Percentiles rank a stretch among this genome's conserved stretches.
phyloP scores from a whole-genome alignment of 2,113 vertebrate species.

The Recurvirostra avosetta region DNA sequence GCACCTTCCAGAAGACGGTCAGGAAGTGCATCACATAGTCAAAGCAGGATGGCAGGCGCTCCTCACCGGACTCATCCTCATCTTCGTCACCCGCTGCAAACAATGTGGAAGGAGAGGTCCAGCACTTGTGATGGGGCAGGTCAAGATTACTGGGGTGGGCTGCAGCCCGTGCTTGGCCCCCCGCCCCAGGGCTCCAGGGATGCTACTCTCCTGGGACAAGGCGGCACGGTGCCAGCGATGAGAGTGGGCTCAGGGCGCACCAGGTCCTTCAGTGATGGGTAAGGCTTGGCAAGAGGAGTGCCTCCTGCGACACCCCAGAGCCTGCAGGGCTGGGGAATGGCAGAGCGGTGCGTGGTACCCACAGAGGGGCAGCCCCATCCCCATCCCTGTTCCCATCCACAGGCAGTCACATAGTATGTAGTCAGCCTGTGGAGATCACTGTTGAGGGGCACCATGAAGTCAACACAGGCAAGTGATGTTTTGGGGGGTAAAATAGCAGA shows the following conservation, averaged over 20 bases:
- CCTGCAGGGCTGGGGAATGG: neutral
- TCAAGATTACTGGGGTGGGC: neutral
- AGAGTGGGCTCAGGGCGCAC: neutral
- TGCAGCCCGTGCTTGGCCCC: neutral
- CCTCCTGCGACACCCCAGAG: neutral
- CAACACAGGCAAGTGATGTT: neutral
- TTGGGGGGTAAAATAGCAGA: neutral
- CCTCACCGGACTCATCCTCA: slow-evolving; percentile 92
- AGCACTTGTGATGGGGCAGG: neutral
- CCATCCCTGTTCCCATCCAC: neutral
- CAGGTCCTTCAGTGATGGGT: neutral
- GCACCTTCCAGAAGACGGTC: slow-evolving; percentile 98
- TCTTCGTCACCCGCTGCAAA: slow-evolving; percentile 86
- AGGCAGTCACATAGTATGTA: neutral
- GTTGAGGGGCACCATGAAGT: neutral
- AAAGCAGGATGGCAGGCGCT: slow-evolving; percentile 94
- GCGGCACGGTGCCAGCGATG: neutral
- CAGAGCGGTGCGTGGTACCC: neutral
- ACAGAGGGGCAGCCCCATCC: neutral
- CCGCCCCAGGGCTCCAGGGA: neutral
- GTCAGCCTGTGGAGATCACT: neutral
- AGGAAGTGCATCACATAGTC: slow-evolving; percentile 99
- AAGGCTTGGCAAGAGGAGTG: neutral
- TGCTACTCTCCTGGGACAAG: neutral
- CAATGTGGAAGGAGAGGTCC: neutral